These are phyloP conservation scores for Enteromius anoplus DNA, from an alignment of 2,797 vertebrate species.

Conservation along the genomic window DNA sequence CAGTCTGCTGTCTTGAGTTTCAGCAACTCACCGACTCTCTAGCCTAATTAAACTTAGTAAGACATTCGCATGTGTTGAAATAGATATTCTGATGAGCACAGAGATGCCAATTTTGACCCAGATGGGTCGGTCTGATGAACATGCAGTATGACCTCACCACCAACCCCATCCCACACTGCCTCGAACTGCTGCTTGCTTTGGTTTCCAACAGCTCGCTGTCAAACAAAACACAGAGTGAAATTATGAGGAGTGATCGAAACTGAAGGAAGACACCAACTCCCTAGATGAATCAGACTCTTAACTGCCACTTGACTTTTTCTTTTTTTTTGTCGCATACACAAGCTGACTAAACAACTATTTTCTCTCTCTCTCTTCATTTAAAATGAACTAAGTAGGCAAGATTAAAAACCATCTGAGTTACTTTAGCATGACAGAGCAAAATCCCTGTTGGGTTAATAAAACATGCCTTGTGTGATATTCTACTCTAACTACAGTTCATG, in stretches of 20 bases:
- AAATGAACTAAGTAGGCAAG: background rate
- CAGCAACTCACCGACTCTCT: constrained; percentile 17
- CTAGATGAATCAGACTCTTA: constrained; percentile 17
- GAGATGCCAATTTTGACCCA: constrained; percentile 36
- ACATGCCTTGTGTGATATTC: constrained; percentile 9
- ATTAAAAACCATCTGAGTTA: background rate
- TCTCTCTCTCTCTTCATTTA: background rate
- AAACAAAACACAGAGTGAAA: constrained; percentile 1
- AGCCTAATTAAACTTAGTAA: constrained; percentile 39
- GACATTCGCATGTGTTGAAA: background rate
- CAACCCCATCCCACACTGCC: background rate
- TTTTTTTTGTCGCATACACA: background rate
- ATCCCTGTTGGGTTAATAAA: constrained; percentile 6
- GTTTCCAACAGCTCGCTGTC: background rate
- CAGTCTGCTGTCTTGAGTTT: constrained; percentile 32
- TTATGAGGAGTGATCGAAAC: constrained; percentile 8
- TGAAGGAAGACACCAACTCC: background rate
- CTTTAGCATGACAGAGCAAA: background rate
- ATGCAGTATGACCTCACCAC: background rate
- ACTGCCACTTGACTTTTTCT: background rate
- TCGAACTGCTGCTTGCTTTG: background rate
- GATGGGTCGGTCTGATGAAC: constrained; percentile 26
- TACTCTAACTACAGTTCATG: background rate
- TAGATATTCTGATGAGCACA: constrained; percentile 36
- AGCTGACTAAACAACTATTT: background rate